A percentile compares a stretch with the other conserved stretches of the same genome.
phyloP scores from a whole-genome alignment of 2,113 vertebrate genomes.

The Hypanus sabinus region DNA sequence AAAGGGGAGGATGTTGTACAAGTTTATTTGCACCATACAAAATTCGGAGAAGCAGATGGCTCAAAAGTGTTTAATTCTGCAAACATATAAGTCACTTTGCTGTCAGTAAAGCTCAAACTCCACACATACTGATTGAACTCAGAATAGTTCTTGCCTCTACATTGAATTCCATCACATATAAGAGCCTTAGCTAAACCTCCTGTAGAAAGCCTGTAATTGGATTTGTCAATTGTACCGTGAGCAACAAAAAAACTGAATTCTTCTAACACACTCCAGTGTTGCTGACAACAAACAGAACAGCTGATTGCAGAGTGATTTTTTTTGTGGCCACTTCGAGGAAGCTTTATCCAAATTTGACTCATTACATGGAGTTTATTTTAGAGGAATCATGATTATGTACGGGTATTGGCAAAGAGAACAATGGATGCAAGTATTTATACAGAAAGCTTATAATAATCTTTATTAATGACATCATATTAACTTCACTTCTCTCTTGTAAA shows the following conservation, averaged over 20 bases:
- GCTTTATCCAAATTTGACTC: background rate
- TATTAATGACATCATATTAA: slow-evolving; percentile 1
- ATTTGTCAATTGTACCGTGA: background rate
- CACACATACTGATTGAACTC: background rate
- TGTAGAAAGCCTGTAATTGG: background rate
- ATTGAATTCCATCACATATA: background rate
- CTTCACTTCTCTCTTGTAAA: background rate
- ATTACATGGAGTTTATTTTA: background rate
- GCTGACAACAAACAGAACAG: background rate
- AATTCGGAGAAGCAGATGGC: background rate
- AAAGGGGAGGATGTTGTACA: background rate
- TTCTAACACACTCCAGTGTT: background rate
- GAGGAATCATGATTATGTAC: background rate
- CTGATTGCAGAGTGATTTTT: background rate
- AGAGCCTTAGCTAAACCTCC: background rate
- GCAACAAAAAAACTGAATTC: background rate
- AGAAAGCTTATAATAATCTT: background rate
- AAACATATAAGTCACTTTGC: background rate
- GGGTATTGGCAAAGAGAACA: background rate
- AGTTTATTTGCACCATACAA: background rate
- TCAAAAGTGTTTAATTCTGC: background rate
- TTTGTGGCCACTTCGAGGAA: background rate
- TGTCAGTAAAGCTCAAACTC: background rate
- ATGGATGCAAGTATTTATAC: background rate
- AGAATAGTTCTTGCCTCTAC: background rate